Evolutionary conservation across 2,113 vertebrate genomes (phyloP), one percentile per base, ranked within the genome.

Genomic region (Rostratula benghalensis): DNA sequence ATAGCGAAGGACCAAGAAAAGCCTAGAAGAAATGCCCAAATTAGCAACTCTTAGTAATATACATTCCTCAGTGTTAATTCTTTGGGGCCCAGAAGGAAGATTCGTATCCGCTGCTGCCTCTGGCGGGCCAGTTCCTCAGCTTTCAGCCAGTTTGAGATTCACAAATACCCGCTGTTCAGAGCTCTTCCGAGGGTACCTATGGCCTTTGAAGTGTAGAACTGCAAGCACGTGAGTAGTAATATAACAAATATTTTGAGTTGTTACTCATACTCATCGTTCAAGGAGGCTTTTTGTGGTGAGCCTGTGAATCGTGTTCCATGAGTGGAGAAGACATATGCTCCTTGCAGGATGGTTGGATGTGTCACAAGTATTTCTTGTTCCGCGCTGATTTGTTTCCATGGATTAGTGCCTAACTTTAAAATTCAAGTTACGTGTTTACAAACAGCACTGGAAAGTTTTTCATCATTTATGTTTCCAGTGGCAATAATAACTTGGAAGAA

Each of bases 401-500:
- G 80, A 90, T 90, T 91, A 67, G 59, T 94, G 94, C 93, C 91
- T 86, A 70, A 59, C 86, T 92, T 92, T 24, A 69, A 91, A 84
- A 94, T 81, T 75, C 86, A 68, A 89, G 83, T 78, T 92, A 35
- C 56, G 51, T 94, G 43, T 94, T 95, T 95, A 94, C 86, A 94
- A 96, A 96, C 89, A 81, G 35, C 7, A 5, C 23, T 20, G 71
- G 73, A 85, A 95, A 92, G 89, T 90, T 93, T 79, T 80, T 71
- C 35, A 76, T 84, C 63, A 21, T 95, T 94, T 96, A 17, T 25
- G 59, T 92, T 96, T 97, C 94, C 95, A 84, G 90, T 94, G 46
- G 51, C 96, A 93, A 68, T 94, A 91, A 94, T 89, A 91, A 97
- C 95, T 96, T 97, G 95, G 94, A 91, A 97, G 88, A 76, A 83